Conservation (phyloP, 1,140 invertebrate genomes). For the Anadara kagoshimensis region DNA sequence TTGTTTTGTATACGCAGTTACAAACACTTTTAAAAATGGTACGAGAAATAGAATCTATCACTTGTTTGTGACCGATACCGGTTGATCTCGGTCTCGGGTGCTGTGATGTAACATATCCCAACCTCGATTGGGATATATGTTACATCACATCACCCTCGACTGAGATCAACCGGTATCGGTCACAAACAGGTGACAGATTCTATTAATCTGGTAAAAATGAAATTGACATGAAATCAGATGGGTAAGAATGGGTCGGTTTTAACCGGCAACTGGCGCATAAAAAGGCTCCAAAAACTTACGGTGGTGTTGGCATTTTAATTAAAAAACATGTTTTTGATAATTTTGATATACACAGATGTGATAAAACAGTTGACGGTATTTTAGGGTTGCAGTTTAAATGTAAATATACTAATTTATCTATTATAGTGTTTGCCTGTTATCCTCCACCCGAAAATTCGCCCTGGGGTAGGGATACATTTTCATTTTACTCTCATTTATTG, state of each 20-base stretch:
- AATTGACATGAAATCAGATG: not conserved
- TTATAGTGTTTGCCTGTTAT: conserved; percentile 23
- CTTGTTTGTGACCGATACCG: too few relatives aligned
- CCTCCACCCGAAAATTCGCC: conserved; percentile 34
- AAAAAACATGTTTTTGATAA: not conserved
- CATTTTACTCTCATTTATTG: conserved; percentile 27
- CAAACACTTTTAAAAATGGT: too few relatives aligned
- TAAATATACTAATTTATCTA: not conserved
- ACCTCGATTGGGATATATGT: too few relatives aligned
- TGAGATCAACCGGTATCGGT: too few relatives aligned
- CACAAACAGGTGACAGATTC: too few relatives aligned
- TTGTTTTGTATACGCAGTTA: too few relatives aligned
- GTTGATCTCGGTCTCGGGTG: too few relatives aligned
- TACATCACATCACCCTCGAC: too few relatives aligned
- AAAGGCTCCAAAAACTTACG: conserved; percentile 5
- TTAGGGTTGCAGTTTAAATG: conserved; percentile 4
- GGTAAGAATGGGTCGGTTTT: conserved; percentile 23
- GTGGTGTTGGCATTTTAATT: conserved; percentile 16
- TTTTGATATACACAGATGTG: conserved; percentile 19
- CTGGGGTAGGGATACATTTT: conserved; percentile 13
- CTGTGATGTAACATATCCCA: too few relatives aligned
- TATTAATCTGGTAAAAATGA: too few relatives aligned
- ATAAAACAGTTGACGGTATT: conserved; percentile 33
- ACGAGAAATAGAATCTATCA: too few relatives aligned
- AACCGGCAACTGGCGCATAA: not conserved